Evolutionary conservation across 2,797 vertebrate species (phyloP).

Genomic region (Pipistrellus pygmaeus): DNA sequence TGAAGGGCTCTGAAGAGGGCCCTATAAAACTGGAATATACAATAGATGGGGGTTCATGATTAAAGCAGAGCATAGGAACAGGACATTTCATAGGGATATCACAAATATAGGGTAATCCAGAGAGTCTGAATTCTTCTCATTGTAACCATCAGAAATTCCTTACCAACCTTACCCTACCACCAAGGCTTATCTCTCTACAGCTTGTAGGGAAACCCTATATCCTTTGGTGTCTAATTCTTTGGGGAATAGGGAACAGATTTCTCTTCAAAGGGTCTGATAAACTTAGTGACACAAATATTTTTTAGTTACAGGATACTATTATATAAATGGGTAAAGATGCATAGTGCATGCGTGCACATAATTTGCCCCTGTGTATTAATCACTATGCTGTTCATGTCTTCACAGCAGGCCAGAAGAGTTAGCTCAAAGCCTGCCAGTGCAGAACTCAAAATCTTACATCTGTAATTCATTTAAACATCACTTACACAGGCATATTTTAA

Average conservation of each 20-base stretch:
- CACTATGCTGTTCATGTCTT: background rate
- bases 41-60: background rate
- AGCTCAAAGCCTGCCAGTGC: background rate
- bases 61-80: background rate
- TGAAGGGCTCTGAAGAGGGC: background rate
- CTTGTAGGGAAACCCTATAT: background rate
- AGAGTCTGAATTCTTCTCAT: background rate
- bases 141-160: background rate
- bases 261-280: background rate
- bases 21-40: background rate
- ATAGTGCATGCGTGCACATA: background rate
- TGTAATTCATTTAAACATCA: background rate
- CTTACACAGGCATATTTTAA: slow-evolving; percentile 4
- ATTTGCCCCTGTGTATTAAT: background rate
- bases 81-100: background rate
- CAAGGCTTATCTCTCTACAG: background rate
- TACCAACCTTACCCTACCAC: background rate
- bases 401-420: background rate
- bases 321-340: background rate
- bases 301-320: background rate
- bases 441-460: background rate
- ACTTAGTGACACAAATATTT: background rate
- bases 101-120: background rate
- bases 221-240: background rate
- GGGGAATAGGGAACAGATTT: background rate